These are phyloP conservation scores for Rostratula benghalensis DNA, from an alignment of 2,113 vertebrate species.

Conservation along the genomic window DNA sequence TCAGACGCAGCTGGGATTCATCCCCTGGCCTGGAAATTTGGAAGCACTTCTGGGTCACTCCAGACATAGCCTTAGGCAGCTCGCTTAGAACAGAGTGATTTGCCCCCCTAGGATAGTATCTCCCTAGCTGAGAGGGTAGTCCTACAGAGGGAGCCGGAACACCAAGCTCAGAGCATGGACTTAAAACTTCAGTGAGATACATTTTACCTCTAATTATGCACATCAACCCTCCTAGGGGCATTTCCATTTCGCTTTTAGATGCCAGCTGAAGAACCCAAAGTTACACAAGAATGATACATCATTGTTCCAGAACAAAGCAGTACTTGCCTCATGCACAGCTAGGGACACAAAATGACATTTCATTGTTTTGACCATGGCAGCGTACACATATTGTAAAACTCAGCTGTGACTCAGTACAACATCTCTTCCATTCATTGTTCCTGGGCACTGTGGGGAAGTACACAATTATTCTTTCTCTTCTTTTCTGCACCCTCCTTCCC, in stretches of 20 bases:
- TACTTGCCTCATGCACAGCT: conserved; percentile 60
- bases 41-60: not conserved
- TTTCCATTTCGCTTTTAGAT: conserved; percentile 47
- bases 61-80: not conserved
- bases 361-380: conserved; percentile 63
- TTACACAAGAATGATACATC: conserved; percentile 60
- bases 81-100: not conserved
- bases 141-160: conserved; percentile 14
- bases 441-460: conserved; percentile 57
- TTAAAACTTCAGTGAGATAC: not conserved
- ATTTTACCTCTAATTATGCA: conserved; percentile 13
- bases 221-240: conserved; percentile 17
- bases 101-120: not conserved
- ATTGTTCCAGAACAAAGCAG: conserved; percentile 67
- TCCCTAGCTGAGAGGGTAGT: not conserved
- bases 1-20: not conserved
- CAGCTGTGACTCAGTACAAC: conserved; percentile 58
- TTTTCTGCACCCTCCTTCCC: conserved; percentile 24
- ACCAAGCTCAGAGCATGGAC: not conserved
- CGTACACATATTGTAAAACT: conserved; percentile 60
- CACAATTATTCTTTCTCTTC: conserved; percentile 46
- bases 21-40: not conserved
- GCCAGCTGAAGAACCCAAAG: conserved; percentile 51
- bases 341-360: conserved; percentile 64
- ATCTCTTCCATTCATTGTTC: conserved; percentile 66